Base-by-base conservation (phyloP, 2,888 invertebrate genomes). In the Meghimatium bilineatum region DNA sequence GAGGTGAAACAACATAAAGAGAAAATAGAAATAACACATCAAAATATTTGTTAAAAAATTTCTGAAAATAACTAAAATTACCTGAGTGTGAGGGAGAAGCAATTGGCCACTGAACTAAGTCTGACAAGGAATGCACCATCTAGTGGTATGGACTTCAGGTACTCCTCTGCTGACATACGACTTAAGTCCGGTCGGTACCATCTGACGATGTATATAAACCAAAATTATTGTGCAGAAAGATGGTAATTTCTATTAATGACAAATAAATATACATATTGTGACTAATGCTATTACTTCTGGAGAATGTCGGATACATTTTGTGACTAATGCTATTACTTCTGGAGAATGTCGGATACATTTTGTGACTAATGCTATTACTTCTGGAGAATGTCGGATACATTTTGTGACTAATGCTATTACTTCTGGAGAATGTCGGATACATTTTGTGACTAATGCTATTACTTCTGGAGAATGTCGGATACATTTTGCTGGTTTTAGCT, bases 51-150 rank as follows among this genome's bases (percentile, higher is more conserved):
- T 49, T 49, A 49, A 49, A 17, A n/a, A n/a, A n/a, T n/a, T n/a
- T n/a, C n/a, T n/a, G n/a, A n/a, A n/a, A 44, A 44, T 71, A 5
- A 26, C 26, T 38, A 36, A 23, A 56, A 3, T 34, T 93, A 97
- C 96, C 97, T 96, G 93, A 99, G 99, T 85, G 98, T 98, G 89
- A 99, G 97, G 20, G 98, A 97, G 93, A 89, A 91, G 71, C 89
- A 87, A 0, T 96, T 96, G 88, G 97, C 97, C 89, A 97, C 96
- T 90, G 97, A 97, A 92, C 97, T 97, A 10, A 97, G 97, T 80
- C 99, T 95, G 14, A 99, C 97, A 60, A 99, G 94, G 94, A 98
- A 99, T 0, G 98, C 97, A 0, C 99, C 99, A 92, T 99, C 97
- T 3, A 96, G 96, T 84, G 96, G 96, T 60, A 97, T 95, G 89